Base-by-base conservation (phyloP, 1,140 invertebrate genomes). In the Atta cephalotes region DNA sequence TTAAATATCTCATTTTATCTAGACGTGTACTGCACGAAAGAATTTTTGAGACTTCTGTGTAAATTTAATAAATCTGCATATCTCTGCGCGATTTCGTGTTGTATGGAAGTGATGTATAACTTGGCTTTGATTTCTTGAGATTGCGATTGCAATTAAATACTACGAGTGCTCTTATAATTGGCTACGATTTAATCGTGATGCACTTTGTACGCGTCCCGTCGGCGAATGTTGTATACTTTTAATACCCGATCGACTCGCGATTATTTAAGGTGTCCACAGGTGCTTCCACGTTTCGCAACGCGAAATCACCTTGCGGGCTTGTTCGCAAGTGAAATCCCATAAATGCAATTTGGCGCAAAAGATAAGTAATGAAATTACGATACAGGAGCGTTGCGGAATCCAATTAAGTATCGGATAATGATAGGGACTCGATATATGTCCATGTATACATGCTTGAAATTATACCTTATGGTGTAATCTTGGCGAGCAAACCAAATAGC, bases 351-450 rank as follows among this genome's bases (percentile, higher is more conserved):
- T 16, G 51, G 25, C 45, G 62, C 28, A n/a, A n/a, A 31, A 62
- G 68, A 5, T 51, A 56, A 53, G 70, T 77, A 84, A 88, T 70
- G 60, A 88, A 88, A 88, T 87, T 87, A 88, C 49, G 77, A 88
- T 87, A 76, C 62, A 35, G 70, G 62, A 82, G 70, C 56, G 60
- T 88, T 58, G 81, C 86, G 56, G 31, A 65, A 60, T 21, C 78
- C 86, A 87, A 88, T 88, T 77, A 63, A 87, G 63, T 28, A 81
- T 35, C 63, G 87, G 65, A 49, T 87, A 87, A 88, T 88, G 53
- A 71, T 60, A 49, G 63, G 66, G 45, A 62, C 18, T 77, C 56
- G 62, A 28, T 39, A 28, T 39, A n/a, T 60, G 45, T 72, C 65
- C 82, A 31, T 51, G 14, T 51, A 80, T 77, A 0, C 65, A 21